Conservation (phyloP, 2,888 invertebrate genomes). For the Enoplolaimus lenunculus region DNA sequence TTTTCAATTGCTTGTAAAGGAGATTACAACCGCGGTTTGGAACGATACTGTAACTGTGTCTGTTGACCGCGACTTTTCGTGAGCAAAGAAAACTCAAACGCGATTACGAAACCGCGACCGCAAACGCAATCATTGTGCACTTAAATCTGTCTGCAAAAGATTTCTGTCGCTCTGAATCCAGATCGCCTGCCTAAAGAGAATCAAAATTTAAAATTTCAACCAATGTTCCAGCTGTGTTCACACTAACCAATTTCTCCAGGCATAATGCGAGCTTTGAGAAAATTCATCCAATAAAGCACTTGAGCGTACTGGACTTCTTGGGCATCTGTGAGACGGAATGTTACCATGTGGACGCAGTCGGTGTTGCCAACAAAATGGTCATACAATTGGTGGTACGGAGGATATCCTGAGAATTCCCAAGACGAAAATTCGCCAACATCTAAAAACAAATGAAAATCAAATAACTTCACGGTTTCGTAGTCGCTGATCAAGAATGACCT, state of each 20-base stretch:
- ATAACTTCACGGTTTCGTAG: too few relatives aligned
- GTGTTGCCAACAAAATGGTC: conserved; percentile 57
- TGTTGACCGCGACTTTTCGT: too few relatives aligned
- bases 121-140: too few relatives aligned
- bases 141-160: too few relatives aligned
- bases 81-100: too few relatives aligned
- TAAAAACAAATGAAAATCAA: too few relatives aligned
- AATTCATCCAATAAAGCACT: conserved; percentile 59
- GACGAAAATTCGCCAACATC: conserved; percentile 53
- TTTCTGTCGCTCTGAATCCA: too few relatives aligned
- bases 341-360: conserved; percentile 53
- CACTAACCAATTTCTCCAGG: conserved; percentile 50
- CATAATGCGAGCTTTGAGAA: conserved; percentile 54
- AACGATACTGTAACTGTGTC: too few relatives aligned
- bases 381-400: conserved; percentile 54
- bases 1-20: too few relatives aligned
- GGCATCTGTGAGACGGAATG: conserved; percentile 56
- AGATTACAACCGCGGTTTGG: too few relatives aligned
- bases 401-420: conserved; percentile 64
- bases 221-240: not conserved
- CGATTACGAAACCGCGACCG: too few relatives aligned
- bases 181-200: not conserved
- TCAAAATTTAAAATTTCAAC: not conserved
- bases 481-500: too few relatives aligned
- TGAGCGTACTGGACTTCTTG: conserved; percentile 53